Conservation (phyloP, 2,888 invertebrate genomes). For the Lasioglossum marginatum region DNA sequence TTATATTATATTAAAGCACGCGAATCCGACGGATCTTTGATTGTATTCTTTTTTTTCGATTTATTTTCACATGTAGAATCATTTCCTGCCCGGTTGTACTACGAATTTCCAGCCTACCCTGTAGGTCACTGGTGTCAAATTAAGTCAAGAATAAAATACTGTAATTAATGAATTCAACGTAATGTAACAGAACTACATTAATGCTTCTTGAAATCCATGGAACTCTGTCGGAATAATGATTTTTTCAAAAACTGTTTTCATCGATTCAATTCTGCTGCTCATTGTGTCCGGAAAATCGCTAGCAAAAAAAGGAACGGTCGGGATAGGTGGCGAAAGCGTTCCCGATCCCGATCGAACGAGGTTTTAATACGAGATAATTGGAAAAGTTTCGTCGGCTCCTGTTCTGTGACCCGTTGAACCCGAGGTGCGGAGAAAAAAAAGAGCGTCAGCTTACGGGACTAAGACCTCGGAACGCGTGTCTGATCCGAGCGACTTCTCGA, state of each 20-base stretch:
- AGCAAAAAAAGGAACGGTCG: background rate
- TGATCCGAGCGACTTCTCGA: conserved; percentile 67
- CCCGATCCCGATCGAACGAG: conserved; percentile 39
- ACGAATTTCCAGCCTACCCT: no score
- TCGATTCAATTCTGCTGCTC: background rate
- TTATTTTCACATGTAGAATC: no score
- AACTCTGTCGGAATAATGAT: no score
- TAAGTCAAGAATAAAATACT: no score
- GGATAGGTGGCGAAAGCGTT: background rate
- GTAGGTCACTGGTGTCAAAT: no score
- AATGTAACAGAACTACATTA: no score
- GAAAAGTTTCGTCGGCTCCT: conserved; percentile 56
- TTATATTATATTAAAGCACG: no score
- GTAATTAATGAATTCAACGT: no score
- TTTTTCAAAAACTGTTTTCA: background rate
- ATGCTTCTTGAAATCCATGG: no score
- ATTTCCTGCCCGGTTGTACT: no score
- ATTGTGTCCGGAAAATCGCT: background rate
- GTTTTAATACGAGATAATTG: conserved; percentile 64
- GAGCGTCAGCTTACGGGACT: conserved; percentile 62
- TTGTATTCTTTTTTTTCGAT: no score
- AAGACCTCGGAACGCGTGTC: conserved; percentile 67
- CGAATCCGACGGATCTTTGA: no score
- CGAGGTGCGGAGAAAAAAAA: conserved; percentile 57
- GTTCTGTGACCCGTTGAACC: conserved; percentile 36